Evolutionary conservation across 2,888 invertebrate species (phyloP).

Genomic region (Philopedon plagiatum): DNA sequence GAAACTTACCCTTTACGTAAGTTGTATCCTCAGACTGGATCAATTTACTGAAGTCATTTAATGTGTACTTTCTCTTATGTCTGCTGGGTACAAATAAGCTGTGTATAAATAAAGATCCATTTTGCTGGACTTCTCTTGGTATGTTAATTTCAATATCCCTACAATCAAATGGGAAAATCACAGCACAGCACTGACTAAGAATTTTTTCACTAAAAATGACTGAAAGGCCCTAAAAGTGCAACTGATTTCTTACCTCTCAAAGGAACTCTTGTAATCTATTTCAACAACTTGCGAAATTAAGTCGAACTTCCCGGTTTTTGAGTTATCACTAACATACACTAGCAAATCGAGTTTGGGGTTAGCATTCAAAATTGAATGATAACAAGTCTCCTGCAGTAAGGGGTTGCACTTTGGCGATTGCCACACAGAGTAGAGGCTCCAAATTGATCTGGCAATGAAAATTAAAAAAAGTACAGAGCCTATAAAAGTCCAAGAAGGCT

Average conservation of each 20-base stretch:
- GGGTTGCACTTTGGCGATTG: conserved; percentile 77
- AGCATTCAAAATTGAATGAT: conserved; percentile 77
- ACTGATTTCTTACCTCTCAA: conserved; percentile 69
- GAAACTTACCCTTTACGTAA: conserved; percentile 69
- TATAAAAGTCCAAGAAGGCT: conserved; percentile 38
- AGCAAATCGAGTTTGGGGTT: conserved; percentile 80
- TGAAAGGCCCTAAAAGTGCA: background rate
- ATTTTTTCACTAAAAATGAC: conserved; percentile 1
- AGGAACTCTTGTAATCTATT: conserved; percentile 77
- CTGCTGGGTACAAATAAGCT: conserved; percentile 76
- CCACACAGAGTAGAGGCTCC: conserved; percentile 82
- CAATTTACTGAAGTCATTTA: conserved; percentile 73
- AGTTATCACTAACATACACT: conserved; percentile 76
- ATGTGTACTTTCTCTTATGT: conserved; percentile 66
- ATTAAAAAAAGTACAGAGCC: conserved; percentile 73
- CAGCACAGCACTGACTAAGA: background rate
- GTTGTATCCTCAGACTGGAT: conserved; percentile 75
- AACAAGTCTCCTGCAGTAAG: conserved; percentile 74
- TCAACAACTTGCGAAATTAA: conserved; percentile 75
- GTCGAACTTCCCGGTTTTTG: conserved; percentile 70
- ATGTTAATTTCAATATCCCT: conserved; percentile 80
- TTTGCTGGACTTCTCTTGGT: conserved; percentile 82
- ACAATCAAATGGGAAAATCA: conserved; percentile 29
- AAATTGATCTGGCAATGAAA: conserved; percentile 83
- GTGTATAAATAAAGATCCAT: conserved; percentile 89